Evolutionary conservation across 2,888 invertebrate genomes (phyloP).

Genomic region (Merodon equestris): DNA sequence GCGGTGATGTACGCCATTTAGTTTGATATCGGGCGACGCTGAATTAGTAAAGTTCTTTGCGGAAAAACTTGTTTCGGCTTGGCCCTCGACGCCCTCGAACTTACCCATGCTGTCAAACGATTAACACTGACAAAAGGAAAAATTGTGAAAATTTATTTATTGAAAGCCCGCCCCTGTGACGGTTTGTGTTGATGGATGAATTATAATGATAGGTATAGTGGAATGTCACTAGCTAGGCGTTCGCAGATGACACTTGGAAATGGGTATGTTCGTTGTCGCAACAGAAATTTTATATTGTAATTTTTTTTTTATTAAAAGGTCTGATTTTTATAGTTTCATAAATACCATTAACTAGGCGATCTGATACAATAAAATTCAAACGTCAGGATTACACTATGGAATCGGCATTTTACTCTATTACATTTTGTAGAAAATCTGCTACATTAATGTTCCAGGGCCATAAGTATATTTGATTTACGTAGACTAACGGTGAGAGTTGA

Average conservation of each 20-base stretch:
- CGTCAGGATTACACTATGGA: no score
- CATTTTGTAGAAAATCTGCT: no score
- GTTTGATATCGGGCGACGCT: conserved; percentile 45
- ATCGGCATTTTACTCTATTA: no score
- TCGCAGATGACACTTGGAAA: conserved; percentile 17
- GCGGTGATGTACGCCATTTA: conserved; percentile 51
- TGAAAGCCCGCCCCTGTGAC: conserved; percentile 26
- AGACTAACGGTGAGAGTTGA: no score
- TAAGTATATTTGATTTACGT: no score
- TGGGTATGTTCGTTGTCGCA: conserved; percentile 24
- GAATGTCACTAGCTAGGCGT: conserved; percentile 14
- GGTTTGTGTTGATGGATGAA: conserved; percentile 15
- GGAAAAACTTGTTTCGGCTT: conserved; percentile 57
- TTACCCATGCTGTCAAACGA: conserved; percentile 71
- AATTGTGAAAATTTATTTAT: conserved; percentile 46
- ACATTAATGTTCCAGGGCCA: no score
- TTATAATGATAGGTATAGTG: conserved; percentile 1
- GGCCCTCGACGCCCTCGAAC: conserved; percentile 67
- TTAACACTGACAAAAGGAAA: conserved; percentile 65
- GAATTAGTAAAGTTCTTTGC: conserved; percentile 38
- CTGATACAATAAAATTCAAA: no score
- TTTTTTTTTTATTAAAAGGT: no score
- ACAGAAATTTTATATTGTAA: no score
- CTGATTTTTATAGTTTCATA: no score
- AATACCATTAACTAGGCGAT: no score